phyloP scores from a whole-genome alignment of 1,140 invertebrate genomes.

The Globodera rostochiensis region DNA sequence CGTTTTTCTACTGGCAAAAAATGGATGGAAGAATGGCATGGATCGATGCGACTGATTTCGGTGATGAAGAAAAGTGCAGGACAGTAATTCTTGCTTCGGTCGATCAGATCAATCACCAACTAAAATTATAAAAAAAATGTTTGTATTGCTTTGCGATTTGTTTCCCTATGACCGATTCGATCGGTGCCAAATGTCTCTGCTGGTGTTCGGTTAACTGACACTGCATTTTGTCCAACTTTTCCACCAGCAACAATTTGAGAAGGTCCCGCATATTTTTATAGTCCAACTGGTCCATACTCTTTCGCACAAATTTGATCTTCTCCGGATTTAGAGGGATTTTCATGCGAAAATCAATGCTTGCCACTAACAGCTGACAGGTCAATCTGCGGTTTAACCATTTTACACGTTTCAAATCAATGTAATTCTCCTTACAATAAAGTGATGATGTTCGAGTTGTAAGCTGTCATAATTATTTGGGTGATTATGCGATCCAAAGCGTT shows the following conservation, averaged over 20 bases:
- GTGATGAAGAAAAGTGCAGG: constrained; percentile 51
- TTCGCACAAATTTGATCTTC: constrained; percentile 47
- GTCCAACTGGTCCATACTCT: constrained; percentile 46
- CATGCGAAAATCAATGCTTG: constrained; percentile 49
- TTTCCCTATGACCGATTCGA: constrained; percentile 36
- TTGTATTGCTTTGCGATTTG: background rate
- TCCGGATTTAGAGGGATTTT: constrained; percentile 43
- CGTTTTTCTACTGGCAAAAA: constrained; percentile 41
- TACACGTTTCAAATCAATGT: constrained; percentile 13
- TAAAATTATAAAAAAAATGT: constrained; percentile 10
- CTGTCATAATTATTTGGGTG: constrained; percentile 46
- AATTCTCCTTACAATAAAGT: constrained; percentile 38
- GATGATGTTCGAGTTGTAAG: constrained; percentile 40
- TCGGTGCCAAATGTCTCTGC: constrained; percentile 39
- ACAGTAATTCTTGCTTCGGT: constrained; percentile 47
- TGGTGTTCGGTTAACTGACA: constrained; percentile 45
- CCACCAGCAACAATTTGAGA: constrained; percentile 46
- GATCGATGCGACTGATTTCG: constrained; percentile 46
- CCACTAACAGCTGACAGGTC: constrained; percentile 45
- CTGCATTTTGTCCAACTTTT: constrained; percentile 46
- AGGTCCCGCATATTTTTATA: constrained; percentile 53
- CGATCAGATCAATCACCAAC: constrained; percentile 49
- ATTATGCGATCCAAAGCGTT: constrained; percentile 42
- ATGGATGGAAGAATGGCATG: constrained; percentile 41
- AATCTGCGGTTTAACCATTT: constrained; percentile 14